Base-by-base conservation (phyloP, 2,113 vertebrate genomes). In the Microcebus ravelobensis region DNA sequence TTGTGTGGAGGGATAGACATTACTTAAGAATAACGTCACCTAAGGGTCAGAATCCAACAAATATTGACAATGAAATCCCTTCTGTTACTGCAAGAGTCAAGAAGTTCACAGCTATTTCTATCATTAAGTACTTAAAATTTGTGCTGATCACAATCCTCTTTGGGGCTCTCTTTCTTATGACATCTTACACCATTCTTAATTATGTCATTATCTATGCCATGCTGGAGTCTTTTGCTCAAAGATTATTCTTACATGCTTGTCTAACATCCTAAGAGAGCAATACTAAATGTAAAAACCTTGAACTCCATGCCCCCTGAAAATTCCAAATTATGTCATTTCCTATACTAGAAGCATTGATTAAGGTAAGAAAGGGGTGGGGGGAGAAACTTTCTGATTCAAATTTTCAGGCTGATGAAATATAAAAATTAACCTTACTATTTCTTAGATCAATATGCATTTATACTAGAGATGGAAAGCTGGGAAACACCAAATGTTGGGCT, bases 21-120 rank as follows among this genome's bases (percentile, higher is more conserved):
- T 90, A 39, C 12, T 96, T 55, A 94, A 92, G n/a, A 90, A 74
- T 83, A 87, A 67, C 83, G 39, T 83, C 34, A 77, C 29, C 18
- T 48, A 93, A 45, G 11, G 25, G 63, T 93, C 45, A 84, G 55
- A 91, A 87, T 83, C 48, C 45, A n/a, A 27, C 68, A 15, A 55
- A 90, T 76, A 89, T 5, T 48, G 21, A 70, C 8, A 59, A 11
- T 25, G 17, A 11, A 73, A 88, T 17, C 29, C 3, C 8, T 67
- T 59, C 39, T 55, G 39, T 52, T 91, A 55, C 42, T 34, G 5
- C 21, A 71, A 48, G 27, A 90, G 31, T 94, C 59, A 92, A 48
- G 59, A 83, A 31, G 12, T 45, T 52, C 59, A n/a, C n/a, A 81
- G 20, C 17, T 17, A 59, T 31, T 29, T 94, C n/a, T 95, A 42